Evolutionary conservation across 2,888 invertebrate species (phyloP).

Genomic region (Ypsolopha scabrella): DNA sequence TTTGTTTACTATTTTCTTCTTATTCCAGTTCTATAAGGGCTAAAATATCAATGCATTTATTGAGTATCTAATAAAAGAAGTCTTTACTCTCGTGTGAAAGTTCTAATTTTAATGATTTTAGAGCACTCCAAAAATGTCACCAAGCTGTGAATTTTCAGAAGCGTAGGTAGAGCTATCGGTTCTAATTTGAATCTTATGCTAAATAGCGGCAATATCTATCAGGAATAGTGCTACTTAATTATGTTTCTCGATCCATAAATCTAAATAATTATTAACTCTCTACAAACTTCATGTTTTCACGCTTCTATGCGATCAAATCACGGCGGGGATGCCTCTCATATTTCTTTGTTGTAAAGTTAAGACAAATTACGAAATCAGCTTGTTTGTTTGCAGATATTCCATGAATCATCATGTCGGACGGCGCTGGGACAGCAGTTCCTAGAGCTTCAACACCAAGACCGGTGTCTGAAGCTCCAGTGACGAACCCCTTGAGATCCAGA

Average conservation of each 20-base stretch:
- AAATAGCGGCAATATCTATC: slow-evolving; percentile 15
- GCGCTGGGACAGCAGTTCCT: slow-evolving; percentile 52
- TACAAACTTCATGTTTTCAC: not conserved
- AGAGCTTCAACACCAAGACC: slow-evolving; percentile 65
- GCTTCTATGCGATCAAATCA: too few relatives aligned
- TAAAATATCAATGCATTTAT: too few relatives aligned
- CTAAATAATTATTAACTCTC: slow-evolving; percentile 22
- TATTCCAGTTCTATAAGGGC: too few relatives aligned
- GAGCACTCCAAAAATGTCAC: slow-evolving; percentile 9
- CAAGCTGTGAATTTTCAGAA: slow-evolving; percentile 9
- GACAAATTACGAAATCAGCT: too few relatives aligned
- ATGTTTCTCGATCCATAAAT: slow-evolving; percentile 62
- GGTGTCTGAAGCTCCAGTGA: slow-evolving; percentile 52
- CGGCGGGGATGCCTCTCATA: too few relatives aligned
- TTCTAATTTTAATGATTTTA: slow-evolving; percentile 23
- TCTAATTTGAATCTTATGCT: slow-evolving; percentile 1
- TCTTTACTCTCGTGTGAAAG: not conserved
- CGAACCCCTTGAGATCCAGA: slow-evolving; percentile 60
- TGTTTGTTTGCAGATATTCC: slow-evolving; percentile 43
- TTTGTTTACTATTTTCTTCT: too few relatives aligned
- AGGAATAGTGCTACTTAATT: slow-evolving; percentile 55
- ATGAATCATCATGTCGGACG: slow-evolving; percentile 57
- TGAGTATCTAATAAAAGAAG: too few relatives aligned
- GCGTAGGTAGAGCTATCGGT: not conserved
- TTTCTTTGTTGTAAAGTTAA: too few relatives aligned